Evolutionary conservation across 2,888 invertebrate genomes (phyloP).

Genomic region (Neria commutata): DNA sequence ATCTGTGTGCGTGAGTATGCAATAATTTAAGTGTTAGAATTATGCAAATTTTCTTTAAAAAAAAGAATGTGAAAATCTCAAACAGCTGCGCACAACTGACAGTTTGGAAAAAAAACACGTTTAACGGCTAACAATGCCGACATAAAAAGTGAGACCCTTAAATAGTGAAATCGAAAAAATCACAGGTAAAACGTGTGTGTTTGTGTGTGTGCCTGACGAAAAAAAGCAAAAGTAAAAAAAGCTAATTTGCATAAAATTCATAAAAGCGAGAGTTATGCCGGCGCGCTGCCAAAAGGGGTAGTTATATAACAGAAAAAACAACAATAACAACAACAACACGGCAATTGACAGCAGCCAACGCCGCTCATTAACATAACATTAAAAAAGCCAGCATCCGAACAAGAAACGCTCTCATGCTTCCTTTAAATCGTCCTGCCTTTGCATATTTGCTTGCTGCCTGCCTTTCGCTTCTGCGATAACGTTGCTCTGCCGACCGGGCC

Average conservation of each 20-base stretch:
- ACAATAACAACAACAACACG: neutral
- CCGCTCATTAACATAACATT: conserved; percentile 52
- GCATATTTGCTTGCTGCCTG: neutral
- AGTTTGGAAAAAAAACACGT: neutral
- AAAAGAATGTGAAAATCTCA: conserved; percentile 4
- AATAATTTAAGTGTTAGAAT: neutral
- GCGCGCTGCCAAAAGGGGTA: conserved; percentile 40
- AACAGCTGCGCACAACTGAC: conserved; percentile 29
- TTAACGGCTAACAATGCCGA: neutral
- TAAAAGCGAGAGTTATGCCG: conserved; percentile 33
- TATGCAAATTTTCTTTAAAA: conserved; percentile 16
- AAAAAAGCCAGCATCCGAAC: conserved; percentile 14
- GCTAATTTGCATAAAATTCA: conserved; percentile 47
- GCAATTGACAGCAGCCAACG: conserved; percentile 9
- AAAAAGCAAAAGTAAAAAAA: conserved; percentile 26
- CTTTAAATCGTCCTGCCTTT: neutral
- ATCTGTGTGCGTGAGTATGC: neutral
- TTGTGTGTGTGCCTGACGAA: too few species aligned
- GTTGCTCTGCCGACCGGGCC: too few species aligned
- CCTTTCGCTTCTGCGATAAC: too few species aligned
- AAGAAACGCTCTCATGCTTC: neutral
- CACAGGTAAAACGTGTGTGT: conserved; percentile 34
- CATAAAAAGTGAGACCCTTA: neutral
- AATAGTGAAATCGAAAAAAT: conserved; percentile 1
- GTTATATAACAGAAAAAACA: conserved; percentile 13